A percentile compares a stretch with the other conserved stretches of the same genome.
These are phyloP conservation scores for Caerostris darwini DNA, from an alignment of 1,140 invertebrate genomes.

Conservation along the genomic window DNA sequence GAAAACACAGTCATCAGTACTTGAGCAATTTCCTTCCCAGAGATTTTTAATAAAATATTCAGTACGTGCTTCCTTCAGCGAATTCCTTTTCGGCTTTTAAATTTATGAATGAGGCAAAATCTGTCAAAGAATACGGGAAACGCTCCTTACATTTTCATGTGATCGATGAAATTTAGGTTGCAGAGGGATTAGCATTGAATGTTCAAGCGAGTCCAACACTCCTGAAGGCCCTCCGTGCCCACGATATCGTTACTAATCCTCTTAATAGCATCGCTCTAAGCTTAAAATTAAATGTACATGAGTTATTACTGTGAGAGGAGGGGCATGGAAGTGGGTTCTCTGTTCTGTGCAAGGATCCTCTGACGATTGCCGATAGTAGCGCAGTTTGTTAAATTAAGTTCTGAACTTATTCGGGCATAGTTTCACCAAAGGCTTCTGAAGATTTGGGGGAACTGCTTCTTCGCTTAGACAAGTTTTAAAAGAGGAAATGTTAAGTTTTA, in stretches of 20 bases:
- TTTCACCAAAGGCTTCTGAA: background rate
- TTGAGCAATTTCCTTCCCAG: background rate
- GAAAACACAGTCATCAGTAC: background rate
- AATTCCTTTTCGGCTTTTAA: conserved; percentile 30
- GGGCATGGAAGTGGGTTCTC: background rate
- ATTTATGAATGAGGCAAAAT: conserved; percentile 28
- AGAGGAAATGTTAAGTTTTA: background rate
- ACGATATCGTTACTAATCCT: conserved; percentile 71
- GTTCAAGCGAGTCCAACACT: conserved; percentile 36
- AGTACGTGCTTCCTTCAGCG: background rate
- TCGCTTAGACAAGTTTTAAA: background rate
- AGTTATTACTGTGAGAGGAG: conserved; percentile 64
- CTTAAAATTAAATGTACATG: conserved; percentile 76
- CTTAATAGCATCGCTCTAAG: conserved; percentile 70
- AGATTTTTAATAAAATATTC: conserved; percentile 16
- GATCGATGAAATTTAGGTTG: conserved; percentile 51
- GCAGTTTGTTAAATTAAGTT: conserved; percentile 61
- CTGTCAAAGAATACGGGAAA: conserved; percentile 28
- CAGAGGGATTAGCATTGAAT: conserved; percentile 65
- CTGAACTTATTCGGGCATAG: conserved; percentile 54
- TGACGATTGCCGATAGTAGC: conserved; percentile 61
- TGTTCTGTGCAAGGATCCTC: background rate
- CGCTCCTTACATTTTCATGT: conserved; percentile 17
- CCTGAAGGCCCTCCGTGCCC: background rate
- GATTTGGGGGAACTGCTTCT: background rate